Conservation (phyloP, 2,888 invertebrate species). For the Lepidochitona cinerea region DNA sequence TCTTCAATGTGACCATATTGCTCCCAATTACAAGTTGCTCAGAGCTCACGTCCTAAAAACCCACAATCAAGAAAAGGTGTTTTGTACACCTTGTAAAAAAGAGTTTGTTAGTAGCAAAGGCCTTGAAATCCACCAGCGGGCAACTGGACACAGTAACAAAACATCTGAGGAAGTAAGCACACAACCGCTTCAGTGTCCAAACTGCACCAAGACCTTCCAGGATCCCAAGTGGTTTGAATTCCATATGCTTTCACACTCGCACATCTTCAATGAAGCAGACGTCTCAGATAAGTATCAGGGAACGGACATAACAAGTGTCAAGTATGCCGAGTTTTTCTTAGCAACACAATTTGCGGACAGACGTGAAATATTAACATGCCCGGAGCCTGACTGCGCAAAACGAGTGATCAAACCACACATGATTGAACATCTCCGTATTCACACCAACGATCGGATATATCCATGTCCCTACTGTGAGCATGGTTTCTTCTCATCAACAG, state of each 20-base stretch:
- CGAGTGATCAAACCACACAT: constrained; percentile 49
- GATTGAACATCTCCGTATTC: constrained; percentile 58
- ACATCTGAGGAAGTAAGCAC: neutral
- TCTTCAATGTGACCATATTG: constrained; percentile 56
- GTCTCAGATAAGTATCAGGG: constrained; percentile 43
- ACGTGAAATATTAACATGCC: constrained; percentile 46
- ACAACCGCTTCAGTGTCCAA: constrained; percentile 41
- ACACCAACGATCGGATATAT: constrained; percentile 56
- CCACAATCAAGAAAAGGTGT: constrained; percentile 50
- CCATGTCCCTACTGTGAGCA: constrained; percentile 56
- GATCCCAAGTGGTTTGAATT: constrained; percentile 54
- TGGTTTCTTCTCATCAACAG: constrained; percentile 49
- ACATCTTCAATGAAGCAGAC: constrained; percentile 49
- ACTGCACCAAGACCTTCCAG: constrained; percentile 58
- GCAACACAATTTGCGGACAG: constrained; percentile 37
- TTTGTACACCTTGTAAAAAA: constrained; percentile 57
- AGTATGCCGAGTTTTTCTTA: constrained; percentile 39
- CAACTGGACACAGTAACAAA: neutral
- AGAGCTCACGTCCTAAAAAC: constrained; percentile 54
- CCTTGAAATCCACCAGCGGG: constrained; percentile 45
- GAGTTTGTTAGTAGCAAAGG: constrained; percentile 55
- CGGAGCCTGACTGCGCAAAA: constrained; percentile 58
- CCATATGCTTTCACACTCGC: constrained; percentile 56
- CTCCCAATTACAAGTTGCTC: constrained; percentile 47
- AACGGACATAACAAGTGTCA: constrained; percentile 42